Base-by-base conservation (phyloP, 2,888 invertebrate genomes). In the Xestoiulus laeticollis region DNA sequence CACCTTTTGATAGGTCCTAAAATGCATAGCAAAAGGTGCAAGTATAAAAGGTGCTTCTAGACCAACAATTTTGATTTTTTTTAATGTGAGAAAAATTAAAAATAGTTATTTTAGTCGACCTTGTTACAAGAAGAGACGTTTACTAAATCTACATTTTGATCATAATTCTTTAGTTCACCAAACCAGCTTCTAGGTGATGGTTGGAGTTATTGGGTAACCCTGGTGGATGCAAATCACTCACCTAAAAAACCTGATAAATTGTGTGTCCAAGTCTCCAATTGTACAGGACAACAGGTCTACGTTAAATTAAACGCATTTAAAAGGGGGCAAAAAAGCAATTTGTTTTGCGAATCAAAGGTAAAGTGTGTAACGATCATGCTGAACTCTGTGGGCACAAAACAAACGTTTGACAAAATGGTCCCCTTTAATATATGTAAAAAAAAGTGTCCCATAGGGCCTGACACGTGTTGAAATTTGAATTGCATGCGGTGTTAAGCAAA, bases 371-470 rank as follows among this genome's bases (percentile, higher is more conserved):
- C 14, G 59, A 59, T n/a, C n/a, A 59, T n/a, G 19, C 4, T 59
- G 59, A 59, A 59, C 59, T n/a, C 59, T 59, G 59, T 19, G 59
- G 59, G n/a, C 19, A 19, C 59, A 59, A 59, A 59, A 59, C 59
- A 59, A 59, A 59, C 59, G 14, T 59, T 59, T 59, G 59, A 59
- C 19, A 59, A 59, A 59, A 59, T 59, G n/a, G 59, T 19, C 59
- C 59, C n/a, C 59, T 59, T 59, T 59, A 59, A 19, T 59, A 19
- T 59, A 59, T 59, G 59, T 59, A 59, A 59, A 59, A 38, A 38
- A 59, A 59, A 59, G 59, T 59, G n/a, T 59, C 59, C 59, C 59
- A 59, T 59, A 59, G 59, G n/a, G n/a, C 59, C 59, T 59, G 59
- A 59, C 59, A 59, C 59, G 59, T 59, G 59, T 59, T 59, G 59